These are phyloP conservation scores for Cichlasoma orientale DNA, from an alignment of 2,797 vertebrate genomes.

Conservation along the genomic window DNA sequence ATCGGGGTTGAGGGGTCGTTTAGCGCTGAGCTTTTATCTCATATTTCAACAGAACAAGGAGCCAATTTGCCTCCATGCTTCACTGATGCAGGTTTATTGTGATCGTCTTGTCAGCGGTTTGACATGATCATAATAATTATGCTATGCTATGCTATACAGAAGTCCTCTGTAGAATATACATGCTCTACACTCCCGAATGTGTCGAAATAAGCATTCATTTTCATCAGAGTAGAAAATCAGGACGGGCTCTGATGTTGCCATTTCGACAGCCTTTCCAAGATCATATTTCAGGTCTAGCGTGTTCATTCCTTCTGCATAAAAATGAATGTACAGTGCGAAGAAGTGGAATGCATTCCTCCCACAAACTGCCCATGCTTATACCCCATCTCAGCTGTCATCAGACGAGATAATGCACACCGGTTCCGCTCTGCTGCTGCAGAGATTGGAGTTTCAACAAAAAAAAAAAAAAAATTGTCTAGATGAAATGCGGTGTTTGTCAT, in stretches of 20 bases:
- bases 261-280: conserved; percentile 1
- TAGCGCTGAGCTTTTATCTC: conserved; percentile 47
- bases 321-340: conserved; percentile 33
- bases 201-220: not conserved
- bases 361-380: conserved; percentile 22
- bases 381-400: conserved; percentile 55
- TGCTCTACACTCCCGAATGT: not conserved
- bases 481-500: conserved; percentile 49
- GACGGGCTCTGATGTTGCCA: not conserved
- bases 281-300: conserved; percentile 21
- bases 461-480: not conserved
- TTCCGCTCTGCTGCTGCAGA: conserved; percentile 54
- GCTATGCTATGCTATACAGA: not conserved
- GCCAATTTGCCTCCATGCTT: conserved; percentile 13
- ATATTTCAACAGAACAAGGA: conserved; percentile 43
- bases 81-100: conserved; percentile 12
- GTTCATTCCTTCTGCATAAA: conserved; percentile 15
- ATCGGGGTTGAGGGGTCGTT: conserved; percentile 42
- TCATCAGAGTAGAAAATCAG: conserved; percentile 21
- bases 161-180: not conserved
- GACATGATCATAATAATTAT: conserved; percentile 11
- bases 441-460: conserved; percentile 29
- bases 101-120: conserved; percentile 23
- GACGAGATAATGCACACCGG: conserved; percentile 42
- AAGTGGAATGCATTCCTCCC: conserved; percentile 34